These are phyloP conservation scores for Raja brachyura DNA, from an alignment of 2,113 vertebrate genomes.

Conservation along the genomic window DNA sequence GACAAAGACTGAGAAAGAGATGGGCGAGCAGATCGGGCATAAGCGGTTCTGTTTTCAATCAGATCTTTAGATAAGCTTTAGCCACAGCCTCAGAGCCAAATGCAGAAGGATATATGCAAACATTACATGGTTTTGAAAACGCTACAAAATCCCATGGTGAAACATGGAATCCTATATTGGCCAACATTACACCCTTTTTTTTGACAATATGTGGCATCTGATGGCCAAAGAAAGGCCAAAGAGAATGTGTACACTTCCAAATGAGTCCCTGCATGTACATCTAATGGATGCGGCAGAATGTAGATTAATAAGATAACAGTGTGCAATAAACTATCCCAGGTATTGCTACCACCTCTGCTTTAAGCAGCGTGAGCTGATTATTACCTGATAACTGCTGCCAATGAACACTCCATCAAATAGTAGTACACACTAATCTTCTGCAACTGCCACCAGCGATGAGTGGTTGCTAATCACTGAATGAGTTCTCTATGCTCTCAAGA, in stretches of 20 bases:
- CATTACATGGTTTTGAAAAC: neutral
- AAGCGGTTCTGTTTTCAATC: neutral
- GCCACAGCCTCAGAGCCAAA: neutral
- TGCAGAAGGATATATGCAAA: neutral
- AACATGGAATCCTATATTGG: neutral
- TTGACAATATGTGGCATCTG: neutral
- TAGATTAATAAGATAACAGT: too few species aligned
- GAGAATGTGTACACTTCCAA: too few species aligned
- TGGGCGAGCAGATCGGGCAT: neutral
- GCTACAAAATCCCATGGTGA: neutral
- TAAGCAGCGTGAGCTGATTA: neutral
- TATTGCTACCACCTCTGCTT: neutral
- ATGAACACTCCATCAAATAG: neutral
- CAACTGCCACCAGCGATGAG: neutral
- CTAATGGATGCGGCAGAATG: neutral
- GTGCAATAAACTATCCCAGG: neutral
- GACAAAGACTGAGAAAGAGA: neutral
- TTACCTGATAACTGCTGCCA: neutral
- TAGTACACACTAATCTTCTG: neutral
- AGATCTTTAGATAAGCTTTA: neutral
- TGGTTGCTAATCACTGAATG: too few species aligned
- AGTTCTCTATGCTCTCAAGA: too few species aligned
- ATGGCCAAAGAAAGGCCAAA: neutral
- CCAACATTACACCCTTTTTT: neutral
- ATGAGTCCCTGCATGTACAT: too few species aligned